Evolutionary conservation across 2,888 invertebrate genomes (phyloP).

Genomic region (Pseudoips prasinana): DNA sequence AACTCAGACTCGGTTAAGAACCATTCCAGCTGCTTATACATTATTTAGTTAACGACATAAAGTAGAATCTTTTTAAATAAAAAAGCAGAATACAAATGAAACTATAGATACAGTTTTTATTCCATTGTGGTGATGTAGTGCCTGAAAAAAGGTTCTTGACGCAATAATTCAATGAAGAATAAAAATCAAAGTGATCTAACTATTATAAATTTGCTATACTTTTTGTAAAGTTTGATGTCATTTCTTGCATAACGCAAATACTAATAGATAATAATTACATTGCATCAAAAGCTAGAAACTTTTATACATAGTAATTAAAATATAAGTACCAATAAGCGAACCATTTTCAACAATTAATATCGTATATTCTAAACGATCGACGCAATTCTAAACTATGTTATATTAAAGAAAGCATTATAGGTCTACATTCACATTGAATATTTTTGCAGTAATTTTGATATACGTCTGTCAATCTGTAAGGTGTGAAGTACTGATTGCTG

Average conservation of each 20-base stretch:
- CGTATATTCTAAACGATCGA: conserved; percentile 35
- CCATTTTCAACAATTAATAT: conserved; percentile 24
- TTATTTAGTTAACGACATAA: too few relatives aligned
- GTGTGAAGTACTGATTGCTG: conserved; percentile 12
- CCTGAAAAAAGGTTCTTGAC: too few relatives aligned
- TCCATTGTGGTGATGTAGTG: too few relatives aligned
- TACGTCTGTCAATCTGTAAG: conserved; percentile 28
- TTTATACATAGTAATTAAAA: conserved; percentile 23
- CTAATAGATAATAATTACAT: conserved; percentile 7
- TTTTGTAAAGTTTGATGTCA: conserved; percentile 8
- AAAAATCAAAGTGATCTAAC: too few relatives aligned
- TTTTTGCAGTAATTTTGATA: conserved; percentile 42
- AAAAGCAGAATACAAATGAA: too few relatives aligned
- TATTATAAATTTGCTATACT: conserved; percentile 21
- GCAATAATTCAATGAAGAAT: too few relatives aligned
- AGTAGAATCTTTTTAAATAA: too few relatives aligned
- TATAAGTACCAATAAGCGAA: conserved; percentile 29
- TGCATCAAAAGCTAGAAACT: conserved; percentile 15
- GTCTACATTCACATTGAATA: conserved; percentile 39
- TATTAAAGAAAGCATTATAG: conserved; percentile 29
- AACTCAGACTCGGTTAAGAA: too few relatives aligned
- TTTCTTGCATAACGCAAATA: conserved; percentile 9
- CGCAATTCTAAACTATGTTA: conserved; percentile 38
- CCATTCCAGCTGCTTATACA: too few relatives aligned
- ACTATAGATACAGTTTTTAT: too few relatives aligned